Evolutionary conservation across 2,113 vertebrate genomes (phyloP).

Genomic region (Raphicerus campestris): DNA sequence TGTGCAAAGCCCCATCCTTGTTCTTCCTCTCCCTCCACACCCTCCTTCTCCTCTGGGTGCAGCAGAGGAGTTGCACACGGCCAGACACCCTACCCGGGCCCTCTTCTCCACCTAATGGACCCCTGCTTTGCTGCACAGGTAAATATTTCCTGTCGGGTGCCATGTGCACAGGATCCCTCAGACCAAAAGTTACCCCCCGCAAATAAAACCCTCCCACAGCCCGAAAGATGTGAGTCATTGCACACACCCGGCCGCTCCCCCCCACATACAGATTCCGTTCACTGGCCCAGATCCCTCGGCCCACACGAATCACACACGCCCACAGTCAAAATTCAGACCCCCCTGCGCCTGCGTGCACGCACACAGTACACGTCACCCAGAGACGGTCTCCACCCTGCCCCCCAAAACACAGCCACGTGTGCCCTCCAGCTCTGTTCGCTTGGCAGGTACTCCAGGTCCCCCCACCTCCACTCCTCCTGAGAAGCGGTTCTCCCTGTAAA

Average conservation of each 20-base stretch:
- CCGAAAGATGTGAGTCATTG: constrained; percentile 57
- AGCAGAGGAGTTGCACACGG: rapidly evolving
- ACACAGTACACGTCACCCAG: not conserved
- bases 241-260: constrained; percentile 43
- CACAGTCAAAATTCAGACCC: constrained; percentile 48
- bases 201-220: constrained; percentile 59
- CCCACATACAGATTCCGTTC: constrained; percentile 38
- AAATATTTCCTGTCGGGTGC: not conserved
- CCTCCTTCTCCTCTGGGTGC: not conserved
- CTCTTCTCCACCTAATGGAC: not conserved
- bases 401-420: not conserved
- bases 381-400: not conserved
- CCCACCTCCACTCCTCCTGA: not conserved
- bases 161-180: not conserved
- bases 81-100: rapidly evolving
- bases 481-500: not conserved
- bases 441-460: not conserved
- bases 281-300: constrained; percentile 64
- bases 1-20: not conserved
- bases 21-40: not conserved
- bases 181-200: constrained; percentile 19
- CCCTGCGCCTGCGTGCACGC: not conserved
- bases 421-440: not conserved
- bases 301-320: constrained; percentile 69
- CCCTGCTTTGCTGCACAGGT: not conserved